phyloP scores from a whole-genome alignment of 1,140 invertebrate genomes.

The Tetranychus urticae region DNA sequence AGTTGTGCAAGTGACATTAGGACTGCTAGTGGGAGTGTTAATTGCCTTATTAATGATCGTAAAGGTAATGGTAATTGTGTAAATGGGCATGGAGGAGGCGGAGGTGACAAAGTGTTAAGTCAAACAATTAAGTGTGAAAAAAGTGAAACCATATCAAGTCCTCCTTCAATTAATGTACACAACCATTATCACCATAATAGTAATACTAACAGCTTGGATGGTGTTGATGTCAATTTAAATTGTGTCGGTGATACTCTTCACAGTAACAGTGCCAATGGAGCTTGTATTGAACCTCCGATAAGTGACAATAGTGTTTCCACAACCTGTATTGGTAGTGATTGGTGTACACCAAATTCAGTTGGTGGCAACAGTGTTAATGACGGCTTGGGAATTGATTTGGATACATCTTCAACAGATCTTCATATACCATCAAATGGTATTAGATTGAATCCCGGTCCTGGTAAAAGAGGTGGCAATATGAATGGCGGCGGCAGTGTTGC shows the following conservation, averaged over 20 bases:
- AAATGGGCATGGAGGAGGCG: neutral
- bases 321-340: slow-evolving; percentile 17
- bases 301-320: slow-evolving; percentile 29
- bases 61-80: neutral
- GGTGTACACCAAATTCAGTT: neutral
- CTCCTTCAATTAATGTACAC: neutral
- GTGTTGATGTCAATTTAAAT: neutral
- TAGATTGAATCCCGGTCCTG: neutral
- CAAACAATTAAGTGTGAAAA: neutral
- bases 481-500: neutral
- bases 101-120: neutral
- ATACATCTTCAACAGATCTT: neutral
- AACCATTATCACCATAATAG: neutral
- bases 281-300: slow-evolving; percentile 13
- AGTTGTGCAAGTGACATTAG: neutral
- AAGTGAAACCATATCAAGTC: neutral
- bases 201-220: neutral
- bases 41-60: neutral
- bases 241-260: neutral
- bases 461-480: neutral
- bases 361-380: no score
- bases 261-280: neutral
- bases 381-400: neutral
- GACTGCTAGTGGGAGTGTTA: neutral
- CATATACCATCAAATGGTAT: neutral